phyloP scores from a whole-genome alignment of 1,140 invertebrate genomes.

The Brachionus angularis region DNA sequence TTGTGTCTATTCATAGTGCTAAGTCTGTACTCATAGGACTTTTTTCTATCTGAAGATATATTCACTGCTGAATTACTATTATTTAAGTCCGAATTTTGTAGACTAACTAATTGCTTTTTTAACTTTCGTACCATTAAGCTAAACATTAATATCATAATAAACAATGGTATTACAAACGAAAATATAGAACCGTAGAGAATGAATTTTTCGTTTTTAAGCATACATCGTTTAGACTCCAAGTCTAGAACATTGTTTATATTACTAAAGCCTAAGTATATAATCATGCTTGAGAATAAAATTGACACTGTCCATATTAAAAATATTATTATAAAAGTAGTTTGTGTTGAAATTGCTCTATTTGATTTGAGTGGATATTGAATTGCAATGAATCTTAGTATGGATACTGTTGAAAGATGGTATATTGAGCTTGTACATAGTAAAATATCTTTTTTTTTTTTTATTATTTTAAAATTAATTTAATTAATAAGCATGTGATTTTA shows the following conservation, averaged over 20 bases:
- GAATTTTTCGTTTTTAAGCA: constrained; percentile 34
- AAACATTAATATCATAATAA: constrained; percentile 39
- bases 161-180: constrained; percentile 28
- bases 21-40: not conserved
- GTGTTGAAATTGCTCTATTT: constrained; percentile 2
- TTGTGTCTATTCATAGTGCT: not conserved
- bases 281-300: constrained; percentile 15
- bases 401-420: constrained; percentile 33
- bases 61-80: not conserved
- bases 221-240: constrained; percentile 3
- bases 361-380: constrained; percentile 29
- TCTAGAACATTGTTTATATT: constrained; percentile 22
- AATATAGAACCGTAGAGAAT: constrained; percentile 43
- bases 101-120: not conserved
- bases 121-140: constrained; percentile 9
- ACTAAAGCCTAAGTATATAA: constrained; percentile 9
- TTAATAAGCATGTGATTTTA: too few species aligned
- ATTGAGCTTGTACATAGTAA: constrained; percentile 33
- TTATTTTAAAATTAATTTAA: too few species aligned
- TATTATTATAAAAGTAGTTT: constrained; percentile 28
- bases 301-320: constrained; percentile 39
- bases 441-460: too few species aligned
- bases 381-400: constrained; percentile 30
- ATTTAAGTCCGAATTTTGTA: not conserved
- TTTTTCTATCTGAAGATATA: not conserved